Base-by-base conservation (phyloP, 2,113 vertebrate species). In the Gopherus flavomarginatus region DNA sequence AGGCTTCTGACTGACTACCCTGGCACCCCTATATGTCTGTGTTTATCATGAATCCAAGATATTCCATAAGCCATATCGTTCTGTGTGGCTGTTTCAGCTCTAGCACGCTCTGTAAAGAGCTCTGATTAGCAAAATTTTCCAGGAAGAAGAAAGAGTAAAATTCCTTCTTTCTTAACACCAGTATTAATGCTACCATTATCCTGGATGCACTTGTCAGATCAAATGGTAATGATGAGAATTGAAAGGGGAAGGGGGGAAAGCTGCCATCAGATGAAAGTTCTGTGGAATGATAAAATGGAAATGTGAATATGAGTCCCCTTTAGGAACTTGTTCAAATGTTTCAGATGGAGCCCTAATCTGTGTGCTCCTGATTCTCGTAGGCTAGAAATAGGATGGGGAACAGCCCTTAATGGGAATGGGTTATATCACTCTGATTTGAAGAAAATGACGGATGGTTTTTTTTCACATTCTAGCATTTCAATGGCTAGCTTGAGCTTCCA, bases 1-100 rank as follows among this genome's bases (percentile, higher is more conserved):
- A 38, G 53, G 19, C 24, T 24, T 42, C 24, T 11, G 13, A 27
- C 38, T 27, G 82, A 69, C 12, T 79, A 38, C 50, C 38, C 17
- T 6, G 22, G 62, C 49, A 65, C 31, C 52, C 62, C n/a, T 35
- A 65, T 35, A 35, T 16, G 62, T n/a, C 31, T 35, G 31, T 35
- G 29, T 65, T 35, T 19, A 65, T 65, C 62, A 53, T 42, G 11
- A 6, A 52, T 11, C 35, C 0, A 0, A 38, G 75, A 56, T 19
- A 62, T 44, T 53, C n/a, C 50, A 44, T 24, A 38, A n/a, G 77
- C 7, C 5, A 49, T 47, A 3, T 21, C 5, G 9, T 29, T 56
- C 26, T 0, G 0, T 5, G 3, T 0, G 0, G 42, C 5, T 6
- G 3, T 14, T 31, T 75, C 56, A 62, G 56, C 42, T 62, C 38